These are phyloP conservation scores for Dasypogon diadema DNA, from an alignment of 2,888 invertebrate genomes.

Conservation along the genomic window DNA sequence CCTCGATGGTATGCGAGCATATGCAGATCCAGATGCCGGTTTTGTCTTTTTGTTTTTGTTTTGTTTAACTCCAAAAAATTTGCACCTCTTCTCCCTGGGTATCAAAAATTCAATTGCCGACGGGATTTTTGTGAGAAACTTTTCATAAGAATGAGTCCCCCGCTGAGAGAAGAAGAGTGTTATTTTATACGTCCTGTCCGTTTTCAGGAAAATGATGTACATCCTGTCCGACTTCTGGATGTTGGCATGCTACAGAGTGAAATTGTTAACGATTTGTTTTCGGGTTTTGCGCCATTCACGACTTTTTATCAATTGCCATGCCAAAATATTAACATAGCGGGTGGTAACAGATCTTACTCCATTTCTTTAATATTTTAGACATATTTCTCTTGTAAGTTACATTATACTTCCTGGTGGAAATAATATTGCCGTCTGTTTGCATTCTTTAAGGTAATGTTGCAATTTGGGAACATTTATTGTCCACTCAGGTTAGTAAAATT, in stretches of 20 bases:
- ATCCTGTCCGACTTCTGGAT: constrained; percentile 50
- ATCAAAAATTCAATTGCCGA: constrained; percentile 51
- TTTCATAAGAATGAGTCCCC: constrained; percentile 45
- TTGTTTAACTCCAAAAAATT: constrained; percentile 36
- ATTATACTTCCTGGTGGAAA: constrained; percentile 28
- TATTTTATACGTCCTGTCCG: constrained; percentile 46
- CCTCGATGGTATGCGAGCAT: background rate
- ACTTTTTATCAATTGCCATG: constrained; percentile 47
- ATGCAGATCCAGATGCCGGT: background rate
- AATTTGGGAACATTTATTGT: no score
- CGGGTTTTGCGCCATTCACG: constrained; percentile 26
- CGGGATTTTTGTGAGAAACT: constrained; percentile 49
- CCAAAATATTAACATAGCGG: constrained; percentile 37
- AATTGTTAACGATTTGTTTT: constrained; percentile 51
- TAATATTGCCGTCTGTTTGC: background rate
- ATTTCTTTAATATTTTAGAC: constrained; percentile 28
- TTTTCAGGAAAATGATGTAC: constrained; percentile 44
- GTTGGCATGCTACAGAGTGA: constrained; percentile 45
- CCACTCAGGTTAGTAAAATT: no score
- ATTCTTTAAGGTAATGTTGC: no score
- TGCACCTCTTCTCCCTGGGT: constrained; percentile 47
- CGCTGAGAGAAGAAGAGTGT: constrained; percentile 43
- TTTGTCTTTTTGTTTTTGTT: constrained; percentile 28
- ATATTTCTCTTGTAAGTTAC: constrained; percentile 20
- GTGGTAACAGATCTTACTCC: constrained; percentile 36